phyloP scores from a whole-genome alignment of 1,140 invertebrate genomes.

The Laupala kohalensis region DNA sequence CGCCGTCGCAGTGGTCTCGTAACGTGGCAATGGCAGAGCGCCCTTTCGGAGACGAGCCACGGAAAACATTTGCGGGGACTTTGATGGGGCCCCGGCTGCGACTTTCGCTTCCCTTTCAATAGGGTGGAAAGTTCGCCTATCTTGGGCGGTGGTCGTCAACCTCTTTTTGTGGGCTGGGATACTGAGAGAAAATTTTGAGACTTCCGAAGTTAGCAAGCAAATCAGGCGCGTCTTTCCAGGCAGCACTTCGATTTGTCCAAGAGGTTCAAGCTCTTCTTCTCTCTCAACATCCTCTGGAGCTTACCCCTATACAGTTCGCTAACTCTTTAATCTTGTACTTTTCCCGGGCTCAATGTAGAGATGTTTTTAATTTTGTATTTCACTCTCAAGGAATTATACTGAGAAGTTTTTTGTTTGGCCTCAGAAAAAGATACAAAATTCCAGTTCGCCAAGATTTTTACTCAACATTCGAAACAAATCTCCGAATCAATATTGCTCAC shows the following conservation, averaged over 20 bases:
- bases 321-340: background rate
- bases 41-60: background rate
- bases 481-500: no score
- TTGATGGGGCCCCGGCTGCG: background rate
- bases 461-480: no score
- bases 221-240: background rate
- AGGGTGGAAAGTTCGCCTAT: background rate
- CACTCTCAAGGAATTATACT: background rate
- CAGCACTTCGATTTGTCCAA: background rate
- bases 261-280: background rate
- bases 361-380: background rate
- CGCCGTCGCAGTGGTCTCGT: no score
- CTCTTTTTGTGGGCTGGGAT: background rate
- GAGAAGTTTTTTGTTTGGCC: background rate
- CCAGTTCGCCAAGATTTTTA: no score
- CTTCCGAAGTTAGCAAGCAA: background rate
- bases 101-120: background rate
- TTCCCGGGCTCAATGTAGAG: background rate
- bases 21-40: background rate
- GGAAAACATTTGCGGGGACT: background rate
- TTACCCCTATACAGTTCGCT: background rate
- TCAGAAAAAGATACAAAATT: background rate
- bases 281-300: background rate
- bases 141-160: background rate
- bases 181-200: background rate